Evolutionary conservation across 2,113 vertebrate genomes (phyloP), one percentile per base, ranked within the genome.

Genomic region (Meleagris gallopavo): DNA sequence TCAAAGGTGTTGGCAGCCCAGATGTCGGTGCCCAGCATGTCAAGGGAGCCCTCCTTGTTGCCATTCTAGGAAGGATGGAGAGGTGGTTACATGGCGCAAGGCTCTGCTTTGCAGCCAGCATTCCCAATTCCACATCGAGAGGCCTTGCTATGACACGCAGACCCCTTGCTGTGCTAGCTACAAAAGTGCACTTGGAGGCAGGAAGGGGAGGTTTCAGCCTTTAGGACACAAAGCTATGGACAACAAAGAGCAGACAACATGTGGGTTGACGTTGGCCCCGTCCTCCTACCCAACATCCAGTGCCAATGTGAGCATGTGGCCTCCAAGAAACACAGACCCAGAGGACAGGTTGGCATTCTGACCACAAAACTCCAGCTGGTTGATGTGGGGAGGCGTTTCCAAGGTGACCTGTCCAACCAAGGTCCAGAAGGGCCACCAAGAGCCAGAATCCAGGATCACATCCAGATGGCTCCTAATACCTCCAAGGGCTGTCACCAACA

Each of bases 1-100:
- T 99, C 99, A 50, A 99, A 98, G 12, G 99, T 99, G 97, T 99
- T 99, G 85, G 99, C 99, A 29, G 99, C 99, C 99, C 99, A 99
- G 96, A 99, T 99, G 94, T 99, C 99, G 0, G 99, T 99, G 48
- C 99, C 99, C 96, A 99, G 97, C 97, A 99, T 98, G 97, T 99
- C 99, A 58, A 99, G 97, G 48, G 98, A 98, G 76, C 71, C 97
- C 5, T 99, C 99, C 97, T 98, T 98, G 98, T 98, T 99, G 92
- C 99, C 99, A 60, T 99, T 99, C 99, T 99, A 93, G 40, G 93
- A 97, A 70, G 91, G 40, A 97, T 24, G 54, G 72, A 93, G 79
- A 96, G 60, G 50, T 2, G 13, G 62, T 90, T 96, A 96, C n/a
- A 76, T 0, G 30, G 4, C 4, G 41, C 27, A 67, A 71, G 76